phyloP scores from a whole-genome alignment of 2,888 invertebrate genomes.

The Pristionchus fissidentatus region DNA sequence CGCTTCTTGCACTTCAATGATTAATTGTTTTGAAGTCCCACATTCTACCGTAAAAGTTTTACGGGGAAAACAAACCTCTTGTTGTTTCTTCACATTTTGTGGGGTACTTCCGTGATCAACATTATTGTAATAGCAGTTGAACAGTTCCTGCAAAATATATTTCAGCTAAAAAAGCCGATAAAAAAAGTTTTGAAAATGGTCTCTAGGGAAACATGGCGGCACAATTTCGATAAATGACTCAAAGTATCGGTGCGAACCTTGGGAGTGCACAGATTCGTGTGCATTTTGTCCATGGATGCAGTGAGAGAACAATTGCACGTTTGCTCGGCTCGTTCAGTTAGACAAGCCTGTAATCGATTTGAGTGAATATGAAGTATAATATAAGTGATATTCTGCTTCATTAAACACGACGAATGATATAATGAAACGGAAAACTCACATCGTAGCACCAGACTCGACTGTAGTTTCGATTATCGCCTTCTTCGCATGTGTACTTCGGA shows the following conservation, averaged over 20 bases:
- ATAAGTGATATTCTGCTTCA: neutral
- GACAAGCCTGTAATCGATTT: slow-evolving; percentile 59
- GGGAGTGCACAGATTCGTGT: slow-evolving; percentile 59
- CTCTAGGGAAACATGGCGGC: neutral
- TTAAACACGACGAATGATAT: neutral
- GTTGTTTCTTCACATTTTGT: neutral
- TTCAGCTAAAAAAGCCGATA: neutral
- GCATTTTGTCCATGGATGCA: slow-evolving; percentile 59
- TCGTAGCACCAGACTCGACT: slow-evolving; percentile 70
- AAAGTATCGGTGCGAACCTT: neutral
- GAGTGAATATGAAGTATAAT: neutral
- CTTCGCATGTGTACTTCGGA: slow-evolving; percentile 62
- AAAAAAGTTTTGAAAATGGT: neutral
- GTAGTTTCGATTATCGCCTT: slow-evolving; percentile 61
- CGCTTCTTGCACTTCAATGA: slow-evolving; percentile 58
- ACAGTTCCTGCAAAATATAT: neutral
- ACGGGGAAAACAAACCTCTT: neutral
- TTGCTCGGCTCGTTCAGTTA: slow-evolving; percentile 61
- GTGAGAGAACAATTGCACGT: slow-evolving; percentile 69
- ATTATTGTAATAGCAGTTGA: neutral
- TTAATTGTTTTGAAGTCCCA: neutral
- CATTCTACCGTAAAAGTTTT: neutral
- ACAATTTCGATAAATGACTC: neutral
- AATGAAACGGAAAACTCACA: slow-evolving; percentile 52
- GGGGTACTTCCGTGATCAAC: neutral